A percentile compares a stretch with the other conserved stretches of the same genome.
These are phyloP conservation scores for Synaphobranchus kaupii DNA, from an alignment of 2,797 vertebrate genomes.

Conservation along the genomic window DNA sequence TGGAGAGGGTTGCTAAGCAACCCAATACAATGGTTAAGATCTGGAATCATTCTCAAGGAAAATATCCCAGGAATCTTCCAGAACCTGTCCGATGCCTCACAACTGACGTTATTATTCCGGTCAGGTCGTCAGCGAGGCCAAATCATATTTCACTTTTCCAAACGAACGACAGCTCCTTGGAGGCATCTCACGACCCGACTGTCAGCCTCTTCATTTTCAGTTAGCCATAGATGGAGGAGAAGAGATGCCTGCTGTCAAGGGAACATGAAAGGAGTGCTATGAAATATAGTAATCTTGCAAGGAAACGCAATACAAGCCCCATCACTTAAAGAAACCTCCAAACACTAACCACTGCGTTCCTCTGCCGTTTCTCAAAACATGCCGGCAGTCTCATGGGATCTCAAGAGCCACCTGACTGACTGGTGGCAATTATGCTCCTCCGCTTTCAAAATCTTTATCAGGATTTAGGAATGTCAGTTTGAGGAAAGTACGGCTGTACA, in stretches of 20 bases:
- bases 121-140: slow-evolving; percentile 50
- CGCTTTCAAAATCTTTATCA: neutral
- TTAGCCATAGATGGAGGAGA: too few species aligned
- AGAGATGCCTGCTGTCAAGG: neutral
- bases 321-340: neutral
- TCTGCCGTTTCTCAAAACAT: neutral
- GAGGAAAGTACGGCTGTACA: neutral
- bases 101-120: slow-evolving; percentile 51
- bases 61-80: slow-evolving; percentile 77
- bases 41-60: slow-evolving; percentile 71
- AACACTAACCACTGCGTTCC: neutral
- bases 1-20: slow-evolving; percentile 50
- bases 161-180: slow-evolving; percentile 33
- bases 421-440: neutral
- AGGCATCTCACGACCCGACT: neutral
- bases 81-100: slow-evolving; percentile 72
- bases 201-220: neutral
- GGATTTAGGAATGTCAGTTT: neutral
- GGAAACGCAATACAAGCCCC: neutral
- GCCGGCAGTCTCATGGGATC: neutral
- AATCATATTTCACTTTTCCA: slow-evolving; percentile 68
- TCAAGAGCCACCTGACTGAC: neutral
- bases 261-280: neutral
- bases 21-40: slow-evolving; percentile 61
- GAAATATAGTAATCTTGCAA: neutral